Evolutionary conservation across 2,888 invertebrate species (phyloP).

Genomic region (Stomorhina lunata): DNA sequence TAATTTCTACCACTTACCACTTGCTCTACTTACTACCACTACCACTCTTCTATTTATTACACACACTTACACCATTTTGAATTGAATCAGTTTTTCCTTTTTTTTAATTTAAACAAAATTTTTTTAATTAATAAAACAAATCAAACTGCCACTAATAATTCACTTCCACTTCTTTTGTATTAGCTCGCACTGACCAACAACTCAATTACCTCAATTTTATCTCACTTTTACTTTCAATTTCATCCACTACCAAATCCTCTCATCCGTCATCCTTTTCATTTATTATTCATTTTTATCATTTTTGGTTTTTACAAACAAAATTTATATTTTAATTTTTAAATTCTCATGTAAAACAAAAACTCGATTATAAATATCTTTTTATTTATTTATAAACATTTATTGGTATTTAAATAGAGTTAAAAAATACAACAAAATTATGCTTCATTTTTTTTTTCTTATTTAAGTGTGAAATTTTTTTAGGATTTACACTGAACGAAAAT

Average conservation of each 20-base stretch:
- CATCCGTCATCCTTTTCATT: neutral
- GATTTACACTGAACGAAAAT: neutral
- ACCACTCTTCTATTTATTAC: slow-evolving; percentile 11
- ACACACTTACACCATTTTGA: too few species aligned
- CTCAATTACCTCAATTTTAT: slow-evolving; percentile 2
- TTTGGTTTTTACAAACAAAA: neutral
- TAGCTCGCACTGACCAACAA: slow-evolving; percentile 24
- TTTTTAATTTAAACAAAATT: slow-evolving; percentile 17
- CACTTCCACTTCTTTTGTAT: slow-evolving; percentile 16
- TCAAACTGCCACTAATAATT: neutral
- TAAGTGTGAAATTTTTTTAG: neutral
- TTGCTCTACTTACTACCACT: slow-evolving; percentile 55
- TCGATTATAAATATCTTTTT: neutral
- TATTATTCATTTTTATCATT: slow-evolving; percentile 3
- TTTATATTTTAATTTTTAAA: neutral
- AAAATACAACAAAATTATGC: neutral
- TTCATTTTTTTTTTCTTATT: slow-evolving; percentile 5
- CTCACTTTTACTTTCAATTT: neutral
- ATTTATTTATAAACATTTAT: slow-evolving; percentile 14
- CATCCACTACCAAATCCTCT: neutral
- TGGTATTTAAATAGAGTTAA: slow-evolving; percentile 19
- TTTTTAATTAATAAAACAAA: slow-evolving; percentile 10
- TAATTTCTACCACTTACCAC: slow-evolving; percentile 64
- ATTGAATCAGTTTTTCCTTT: neutral
- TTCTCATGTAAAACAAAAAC: neutral